phyloP scores from a whole-genome alignment of 2,888 invertebrate species.

The Tetranychus piercei region DNA sequence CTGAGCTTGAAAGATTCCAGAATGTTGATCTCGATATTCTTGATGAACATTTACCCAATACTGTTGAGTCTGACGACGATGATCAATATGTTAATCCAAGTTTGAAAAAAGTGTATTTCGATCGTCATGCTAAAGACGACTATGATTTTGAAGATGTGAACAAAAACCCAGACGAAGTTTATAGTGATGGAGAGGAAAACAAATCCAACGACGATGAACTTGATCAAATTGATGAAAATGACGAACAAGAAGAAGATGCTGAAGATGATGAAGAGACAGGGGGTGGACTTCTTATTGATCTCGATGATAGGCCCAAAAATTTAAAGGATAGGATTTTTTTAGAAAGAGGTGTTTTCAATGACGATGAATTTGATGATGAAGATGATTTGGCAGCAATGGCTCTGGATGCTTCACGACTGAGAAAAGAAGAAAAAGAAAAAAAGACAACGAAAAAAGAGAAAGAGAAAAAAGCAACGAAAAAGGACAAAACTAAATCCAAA shows the following conservation, averaged over 20 bases:
- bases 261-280: conserved; percentile 34
- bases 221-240: conserved; percentile 33
- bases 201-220: conserved; percentile 5
- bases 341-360: conserved; percentile 25
- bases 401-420: conserved; percentile 26
- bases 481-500: background rate
- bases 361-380: conserved; percentile 17
- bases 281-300: conserved; percentile 33
- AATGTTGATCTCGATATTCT: conserved; percentile 29
- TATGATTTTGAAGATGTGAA: conserved; percentile 27
- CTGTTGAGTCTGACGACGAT: conserved; percentile 18
- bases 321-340: conserved; percentile 31
- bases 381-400: conserved; percentile 21
- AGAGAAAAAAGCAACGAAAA: background rate
- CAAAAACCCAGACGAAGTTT: conserved; percentile 23
- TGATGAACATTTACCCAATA: background rate
- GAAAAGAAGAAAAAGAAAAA: conserved; percentile 9
- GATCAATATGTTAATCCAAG: conserved; percentile 32
- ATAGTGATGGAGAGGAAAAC: conserved; percentile 13
- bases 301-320: conserved; percentile 31
- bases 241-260: conserved; percentile 36
- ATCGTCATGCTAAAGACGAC: conserved; percentile 38
- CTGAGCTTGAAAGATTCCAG: conserved; percentile 38
- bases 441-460: conserved; percentile 10
- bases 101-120: conserved; percentile 28